These are phyloP conservation scores for Netelia inedita DNA, from an alignment of 2,888 invertebrate species.

Conservation along the genomic window DNA sequence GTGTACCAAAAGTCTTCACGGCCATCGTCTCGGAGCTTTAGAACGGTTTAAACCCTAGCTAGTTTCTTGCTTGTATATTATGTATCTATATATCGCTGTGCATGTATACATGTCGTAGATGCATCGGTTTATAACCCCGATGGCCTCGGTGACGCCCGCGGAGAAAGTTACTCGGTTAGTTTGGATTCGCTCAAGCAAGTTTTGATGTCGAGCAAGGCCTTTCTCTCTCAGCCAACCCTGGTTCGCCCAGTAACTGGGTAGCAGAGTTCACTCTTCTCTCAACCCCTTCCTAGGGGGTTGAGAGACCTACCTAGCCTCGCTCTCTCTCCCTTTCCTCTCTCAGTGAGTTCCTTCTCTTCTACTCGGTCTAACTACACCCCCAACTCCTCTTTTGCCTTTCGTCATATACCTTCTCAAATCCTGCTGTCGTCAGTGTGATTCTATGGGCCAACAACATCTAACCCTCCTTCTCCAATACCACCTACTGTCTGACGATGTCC, in stretches of 20 bases:
- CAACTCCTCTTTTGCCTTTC: constrained; percentile 44
- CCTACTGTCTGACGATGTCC: constrained; percentile 46
- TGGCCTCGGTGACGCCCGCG: constrained; percentile 72
- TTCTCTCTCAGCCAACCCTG: constrained; percentile 62
- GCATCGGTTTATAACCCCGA: constrained; percentile 70
- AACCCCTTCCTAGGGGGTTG: constrained; percentile 29
- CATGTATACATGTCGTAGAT: constrained; percentile 53
- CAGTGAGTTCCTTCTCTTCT: constrained; percentile 63
- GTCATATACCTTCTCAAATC: constrained; percentile 26
- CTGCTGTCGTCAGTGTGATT: constrained; percentile 54
- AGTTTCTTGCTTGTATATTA: not conserved
- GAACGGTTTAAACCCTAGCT: constrained; percentile 27
- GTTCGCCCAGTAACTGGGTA: constrained; percentile 33
- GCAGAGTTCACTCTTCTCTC: constrained; percentile 49
- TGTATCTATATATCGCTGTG: constrained; percentile 67
- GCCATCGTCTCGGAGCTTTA: not conserved
- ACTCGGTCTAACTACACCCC: constrained; percentile 45
- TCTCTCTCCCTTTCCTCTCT: constrained; percentile 64
- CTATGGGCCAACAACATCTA: constrained; percentile 35
- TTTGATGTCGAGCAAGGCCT: constrained; percentile 80
- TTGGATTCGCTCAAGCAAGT: constrained; percentile 82
- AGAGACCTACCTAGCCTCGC: constrained; percentile 47
- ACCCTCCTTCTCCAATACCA: constrained; percentile 51
- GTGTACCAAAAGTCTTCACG: not conserved
- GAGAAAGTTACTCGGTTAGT: constrained; percentile 81